These are phyloP conservation scores for Apocrypta bakeri DNA, from an alignment of 1,140 invertebrate genomes.

Conservation along the genomic window DNA sequence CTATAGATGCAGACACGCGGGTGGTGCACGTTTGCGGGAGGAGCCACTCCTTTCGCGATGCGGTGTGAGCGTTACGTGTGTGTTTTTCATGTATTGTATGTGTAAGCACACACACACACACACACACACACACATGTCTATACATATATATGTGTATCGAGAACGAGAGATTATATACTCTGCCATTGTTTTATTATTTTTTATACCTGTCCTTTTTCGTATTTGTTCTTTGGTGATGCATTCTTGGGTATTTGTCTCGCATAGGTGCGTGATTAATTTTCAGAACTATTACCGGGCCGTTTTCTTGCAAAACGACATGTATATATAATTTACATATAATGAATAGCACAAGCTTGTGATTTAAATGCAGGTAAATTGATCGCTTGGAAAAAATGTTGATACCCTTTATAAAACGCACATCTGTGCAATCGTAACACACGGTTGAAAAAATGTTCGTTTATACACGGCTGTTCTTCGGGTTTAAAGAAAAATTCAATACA, in stretches of 20 bases:
- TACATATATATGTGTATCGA: not conserved
- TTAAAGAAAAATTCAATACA: not conserved
- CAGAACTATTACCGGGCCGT: not conserved
- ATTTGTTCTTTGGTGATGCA: not conserved
- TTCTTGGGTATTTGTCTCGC: not conserved
- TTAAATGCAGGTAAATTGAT: not conserved
- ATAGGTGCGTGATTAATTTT: not conserved
- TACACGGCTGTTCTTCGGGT: not conserved
- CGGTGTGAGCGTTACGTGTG: not conserved
- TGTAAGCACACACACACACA: no score
- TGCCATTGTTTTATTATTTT: not conserved
- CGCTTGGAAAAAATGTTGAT: not conserved
- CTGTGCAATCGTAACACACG: not conserved
- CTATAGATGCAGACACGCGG: no score
- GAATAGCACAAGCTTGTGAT: not conserved
- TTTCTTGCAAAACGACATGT: not conserved
- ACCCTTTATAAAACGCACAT: not conserved
- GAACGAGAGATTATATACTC: not conserved
- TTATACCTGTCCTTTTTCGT: not conserved
- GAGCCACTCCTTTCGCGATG: slow-evolving; percentile 36
- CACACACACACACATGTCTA: no score
- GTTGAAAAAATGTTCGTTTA: not conserved
- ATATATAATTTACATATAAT: not conserved
- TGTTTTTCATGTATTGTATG: not conserved
- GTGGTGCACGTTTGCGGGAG: slow-evolving; percentile 29